Base-by-base conservation (phyloP, 1,140 invertebrate species). In the Drosophila leontia region DNA sequence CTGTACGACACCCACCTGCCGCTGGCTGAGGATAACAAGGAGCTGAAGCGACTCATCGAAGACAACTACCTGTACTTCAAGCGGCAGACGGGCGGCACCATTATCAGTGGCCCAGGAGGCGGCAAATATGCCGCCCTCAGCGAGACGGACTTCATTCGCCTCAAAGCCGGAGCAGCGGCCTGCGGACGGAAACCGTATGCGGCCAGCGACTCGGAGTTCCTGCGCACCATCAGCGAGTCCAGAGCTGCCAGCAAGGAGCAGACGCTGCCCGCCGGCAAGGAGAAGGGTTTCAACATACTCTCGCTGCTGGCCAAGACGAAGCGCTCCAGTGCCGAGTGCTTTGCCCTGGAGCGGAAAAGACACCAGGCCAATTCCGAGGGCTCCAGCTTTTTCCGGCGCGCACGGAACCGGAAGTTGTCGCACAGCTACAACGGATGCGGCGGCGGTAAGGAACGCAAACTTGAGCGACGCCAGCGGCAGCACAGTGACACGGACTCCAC, bases 21-120 rank as follows among this genome's bases (percentile, higher is more conserved):
- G 7, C 83, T 93, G 57, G 91, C 92, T 19, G 91, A 92, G 64
- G 92, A 93, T 55, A 92, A 93, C 71, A 91, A 92, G 61, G 92
- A 92, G 61, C 72, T 93, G n/a, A 92, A 92, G 55, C 92, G 92
- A 4, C 87, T 93, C 29, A 93, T 93, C 42, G 92, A 93, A 64
- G 90, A 93, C 37, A 93, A 92, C 55, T 93, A 91, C 63, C 72
- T 93, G 58, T 93, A 92, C 71, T 93, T 82, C 50, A 92, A 92
- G 58, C 82, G 84, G 62, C 92, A 93, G 55, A 77, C 79, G 7
- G 77, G 72, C 3, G 76, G 69, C 3, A 75, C 64, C 7, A 62
- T 78, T 3, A 59, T 74, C 45, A 72, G 70, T 1, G 64, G 50
- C 3, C 35, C 61, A 0, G 47, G 47, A 0, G 37, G 65, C 9